A percentile compares a stretch with the other conserved stretches of the same genome.
These are phyloP conservation scores for Phaethon lepturus DNA, from an alignment of 2,113 vertebrate genomes.

Conservation along the genomic window DNA sequence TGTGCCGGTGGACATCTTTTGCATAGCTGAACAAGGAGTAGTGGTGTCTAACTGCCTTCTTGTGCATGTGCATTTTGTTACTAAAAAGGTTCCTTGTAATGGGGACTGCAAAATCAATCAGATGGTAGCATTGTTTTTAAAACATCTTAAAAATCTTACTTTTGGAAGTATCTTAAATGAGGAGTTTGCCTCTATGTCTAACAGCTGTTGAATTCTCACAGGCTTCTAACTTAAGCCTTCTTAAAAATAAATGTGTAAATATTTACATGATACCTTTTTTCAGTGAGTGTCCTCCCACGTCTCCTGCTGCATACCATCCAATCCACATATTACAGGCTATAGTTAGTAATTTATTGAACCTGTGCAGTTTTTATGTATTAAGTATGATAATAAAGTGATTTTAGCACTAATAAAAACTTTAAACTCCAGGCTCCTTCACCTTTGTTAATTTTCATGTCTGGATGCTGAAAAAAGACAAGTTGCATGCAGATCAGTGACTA, in stretches of 20 bases:
- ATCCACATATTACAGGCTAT: neutral
- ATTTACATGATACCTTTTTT: neutral
- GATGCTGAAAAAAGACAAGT: neutral
- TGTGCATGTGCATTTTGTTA: neutral
- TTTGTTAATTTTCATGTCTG: neutral
- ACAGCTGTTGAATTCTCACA: neutral
- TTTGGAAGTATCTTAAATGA: neutral
- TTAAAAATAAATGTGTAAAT: constrained; percentile 12
- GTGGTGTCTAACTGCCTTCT: neutral
- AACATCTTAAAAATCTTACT: neutral
- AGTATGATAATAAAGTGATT: neutral
- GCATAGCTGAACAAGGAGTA: neutral
- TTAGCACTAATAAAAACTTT: neutral
- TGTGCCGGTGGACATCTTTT: neutral
- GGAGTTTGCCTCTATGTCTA: neutral
- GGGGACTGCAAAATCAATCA: neutral
- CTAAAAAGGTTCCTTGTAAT: neutral
- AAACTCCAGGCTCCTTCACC: neutral
- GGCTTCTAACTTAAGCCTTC: neutral
- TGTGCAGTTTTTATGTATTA: neutral
- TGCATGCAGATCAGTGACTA: neutral
- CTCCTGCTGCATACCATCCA: neutral
- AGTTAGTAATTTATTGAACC: neutral
- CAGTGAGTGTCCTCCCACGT: neutral
- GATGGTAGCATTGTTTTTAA: neutral